Base-by-base conservation (phyloP, 2,113 vertebrate genomes). In the Oreotrochilus melanogaster region DNA sequence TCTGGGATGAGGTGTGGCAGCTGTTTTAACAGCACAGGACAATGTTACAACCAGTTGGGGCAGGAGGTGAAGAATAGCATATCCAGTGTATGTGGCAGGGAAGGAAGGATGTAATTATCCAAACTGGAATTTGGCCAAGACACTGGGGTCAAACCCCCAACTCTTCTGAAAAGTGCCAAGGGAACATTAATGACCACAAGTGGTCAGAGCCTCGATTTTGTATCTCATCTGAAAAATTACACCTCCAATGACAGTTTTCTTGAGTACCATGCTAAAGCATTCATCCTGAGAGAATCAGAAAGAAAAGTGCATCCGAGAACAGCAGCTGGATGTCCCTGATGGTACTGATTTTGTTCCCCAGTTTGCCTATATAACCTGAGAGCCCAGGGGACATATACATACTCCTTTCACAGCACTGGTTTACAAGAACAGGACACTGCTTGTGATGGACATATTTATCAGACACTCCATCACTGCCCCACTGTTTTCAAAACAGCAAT, bases 41-140 rank as follows among this genome's bases (percentile, higher is more conserved):
- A 83, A 43, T 8, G 33, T 37, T 65, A 76, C 56, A 42, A 25
- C 37, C 24, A 74, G 69, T 35, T 80, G 15, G 6, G 27, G 31
- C 37, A 80, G 4, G 64, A 96, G 56, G 37, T 74, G 76, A 83
- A 70, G 39, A 86, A 86, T 3, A 87, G 42, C 67, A 24, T 11
- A 83, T 9, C 47, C 75, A 91, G 35, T 35, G 58, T 45, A 78
- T 2, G 2, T 43, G 47, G 67, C 62, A 88, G 47, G 58, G 87
- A 86, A 94, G 61, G 80, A 67, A 91, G 64, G 43, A 91, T 81
- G 56, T 42, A 80, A 84, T 95, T 81, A 95, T 31, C 74, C 60
- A 78, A 62, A 84, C 0, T 76, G 43, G 56, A 92, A 88, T 87
- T 83, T 64, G 47, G 43, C 60, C 60, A 84, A 39, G 64, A 84